Conservation (phyloP, 2,797 vertebrate species). For the Siniperca scherzeri region DNA sequence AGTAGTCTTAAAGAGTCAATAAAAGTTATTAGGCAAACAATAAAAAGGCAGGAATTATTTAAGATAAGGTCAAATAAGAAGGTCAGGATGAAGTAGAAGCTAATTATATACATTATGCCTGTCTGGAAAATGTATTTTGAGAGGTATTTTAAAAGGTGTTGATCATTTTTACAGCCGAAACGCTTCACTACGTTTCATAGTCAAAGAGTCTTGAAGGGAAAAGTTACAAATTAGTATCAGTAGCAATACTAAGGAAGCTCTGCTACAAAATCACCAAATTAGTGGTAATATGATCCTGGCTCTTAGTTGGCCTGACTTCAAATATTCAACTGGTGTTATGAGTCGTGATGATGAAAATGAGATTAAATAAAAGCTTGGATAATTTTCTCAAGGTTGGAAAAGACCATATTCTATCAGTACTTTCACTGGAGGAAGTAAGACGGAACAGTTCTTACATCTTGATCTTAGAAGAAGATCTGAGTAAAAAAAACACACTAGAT, state of each 20-base stretch:
- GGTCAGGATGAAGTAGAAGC: not conserved
- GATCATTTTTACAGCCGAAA: not conserved
- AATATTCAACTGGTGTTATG: slow-evolving; percentile 9
- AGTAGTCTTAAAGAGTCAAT: not conserved
- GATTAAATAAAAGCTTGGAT: slow-evolving; percentile 24
- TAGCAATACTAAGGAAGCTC: not conserved
- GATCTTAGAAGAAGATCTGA: not conserved
- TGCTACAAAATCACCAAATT: slow-evolving; percentile 25
- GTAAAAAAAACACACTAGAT: not conserved
- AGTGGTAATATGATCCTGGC: slow-evolving; percentile 7
- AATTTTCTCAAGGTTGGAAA: slow-evolving; percentile 10
- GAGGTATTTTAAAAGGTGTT: not conserved
- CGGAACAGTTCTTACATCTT: slow-evolving; percentile 10
- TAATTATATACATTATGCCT: not conserved
- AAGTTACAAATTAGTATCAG: slow-evolving; percentile 17
- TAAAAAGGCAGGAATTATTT: slow-evolving; percentile 1
- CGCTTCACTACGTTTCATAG: not conserved
- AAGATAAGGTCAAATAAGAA: not conserved
- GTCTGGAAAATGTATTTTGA: not conserved
- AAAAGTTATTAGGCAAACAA: not conserved
- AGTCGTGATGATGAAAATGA: slow-evolving; percentile 31
- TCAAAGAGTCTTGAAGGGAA: slow-evolving; percentile 3
- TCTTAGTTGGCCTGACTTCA: slow-evolving; percentile 14
- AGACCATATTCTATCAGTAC: not conserved
- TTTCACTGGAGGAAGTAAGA: slow-evolving; percentile 7